phyloP scores from a whole-genome alignment of 1,140 invertebrate species.

The Halyomorpha halys region DNA sequence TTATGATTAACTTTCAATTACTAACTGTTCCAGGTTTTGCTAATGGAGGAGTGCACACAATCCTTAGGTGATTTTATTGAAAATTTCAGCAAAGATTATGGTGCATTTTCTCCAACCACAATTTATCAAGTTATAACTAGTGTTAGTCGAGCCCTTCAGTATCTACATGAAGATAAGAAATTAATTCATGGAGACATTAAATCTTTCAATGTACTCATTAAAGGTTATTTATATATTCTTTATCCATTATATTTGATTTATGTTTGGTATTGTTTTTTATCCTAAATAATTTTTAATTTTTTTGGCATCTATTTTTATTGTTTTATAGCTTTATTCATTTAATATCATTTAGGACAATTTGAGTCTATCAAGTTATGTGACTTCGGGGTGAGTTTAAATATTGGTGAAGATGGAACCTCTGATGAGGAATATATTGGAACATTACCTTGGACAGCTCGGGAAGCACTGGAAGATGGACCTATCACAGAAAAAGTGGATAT shows the following conservation, averaged over 20 bases:
- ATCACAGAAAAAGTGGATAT: constrained; percentile 66
- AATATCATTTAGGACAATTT: constrained; percentile 41
- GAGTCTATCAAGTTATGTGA: constrained; percentile 69
- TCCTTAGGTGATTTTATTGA: constrained; percentile 56
- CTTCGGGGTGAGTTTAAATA: constrained; percentile 66
- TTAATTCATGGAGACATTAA: constrained; percentile 77
- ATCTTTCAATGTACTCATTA: constrained; percentile 63
- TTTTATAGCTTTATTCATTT: too few relatives aligned
- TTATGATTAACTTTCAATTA: too few relatives aligned
- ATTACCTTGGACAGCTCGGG: constrained; percentile 60
- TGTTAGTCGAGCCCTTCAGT: constrained; percentile 59
- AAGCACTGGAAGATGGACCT: constrained; percentile 45
- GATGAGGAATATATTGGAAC: constrained; percentile 43
- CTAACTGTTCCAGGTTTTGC: constrained; percentile 30
- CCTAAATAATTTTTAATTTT: too few relatives aligned
- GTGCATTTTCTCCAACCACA: constrained; percentile 48
- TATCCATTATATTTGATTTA: too few relatives aligned
- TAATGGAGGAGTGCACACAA: constrained; percentile 43
- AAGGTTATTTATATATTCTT: constrained; percentile 29
- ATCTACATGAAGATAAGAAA: constrained; percentile 59
- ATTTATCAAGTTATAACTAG: constrained; percentile 54
- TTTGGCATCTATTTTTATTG: too few relatives aligned
- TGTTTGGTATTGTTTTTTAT: too few relatives aligned
- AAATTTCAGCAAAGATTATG: constrained; percentile 46
- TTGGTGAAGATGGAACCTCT: constrained; percentile 40